phyloP scores from a whole-genome alignment of 2,888 invertebrate species.

The Agrilus cyanescens region DNA sequence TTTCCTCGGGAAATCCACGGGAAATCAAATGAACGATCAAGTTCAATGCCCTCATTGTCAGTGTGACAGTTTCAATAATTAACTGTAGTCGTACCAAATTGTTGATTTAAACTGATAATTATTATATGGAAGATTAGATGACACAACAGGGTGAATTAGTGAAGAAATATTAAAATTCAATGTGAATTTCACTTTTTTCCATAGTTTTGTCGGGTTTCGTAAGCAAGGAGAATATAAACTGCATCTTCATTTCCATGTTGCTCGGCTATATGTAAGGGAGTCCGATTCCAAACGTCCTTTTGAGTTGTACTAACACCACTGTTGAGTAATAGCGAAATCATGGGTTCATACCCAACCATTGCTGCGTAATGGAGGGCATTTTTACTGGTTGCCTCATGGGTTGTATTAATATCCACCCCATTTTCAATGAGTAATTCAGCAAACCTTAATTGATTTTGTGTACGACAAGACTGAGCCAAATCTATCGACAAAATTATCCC shows the following conservation, averaged over 20 bases:
- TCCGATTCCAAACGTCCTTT: slow-evolving; percentile 33
- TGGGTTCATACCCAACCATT: slow-evolving; percentile 35
- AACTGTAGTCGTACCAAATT: too few species aligned
- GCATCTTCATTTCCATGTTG: slow-evolving; percentile 10
- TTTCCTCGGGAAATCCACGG: too few species aligned
- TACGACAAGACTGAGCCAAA: slow-evolving; percentile 24
- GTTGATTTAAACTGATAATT: too few species aligned
- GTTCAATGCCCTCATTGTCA: too few species aligned
- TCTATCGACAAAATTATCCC: slow-evolving; percentile 19
- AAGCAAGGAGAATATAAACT: not conserved
- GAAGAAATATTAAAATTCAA: too few species aligned
- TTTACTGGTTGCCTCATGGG: slow-evolving; percentile 33
- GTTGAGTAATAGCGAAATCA: slow-evolving; percentile 31
- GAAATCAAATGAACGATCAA: too few species aligned
- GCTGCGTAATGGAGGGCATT: slow-evolving; percentile 42
- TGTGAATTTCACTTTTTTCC: too few species aligned
- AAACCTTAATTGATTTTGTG: slow-evolving; percentile 32
- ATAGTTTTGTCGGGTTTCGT: too few species aligned
- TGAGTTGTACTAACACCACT: slow-evolving; percentile 32
- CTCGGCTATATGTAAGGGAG: slow-evolving; percentile 34
- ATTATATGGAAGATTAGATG: too few species aligned
- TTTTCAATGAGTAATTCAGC: slow-evolving; percentile 32
- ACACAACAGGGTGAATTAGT: too few species aligned
- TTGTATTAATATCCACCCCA: slow-evolving; percentile 34
- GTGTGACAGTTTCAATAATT: too few species aligned